Evolutionary conservation across 2,797 vertebrate genomes (phyloP).

Genomic region (Xenops minutus): DNA sequence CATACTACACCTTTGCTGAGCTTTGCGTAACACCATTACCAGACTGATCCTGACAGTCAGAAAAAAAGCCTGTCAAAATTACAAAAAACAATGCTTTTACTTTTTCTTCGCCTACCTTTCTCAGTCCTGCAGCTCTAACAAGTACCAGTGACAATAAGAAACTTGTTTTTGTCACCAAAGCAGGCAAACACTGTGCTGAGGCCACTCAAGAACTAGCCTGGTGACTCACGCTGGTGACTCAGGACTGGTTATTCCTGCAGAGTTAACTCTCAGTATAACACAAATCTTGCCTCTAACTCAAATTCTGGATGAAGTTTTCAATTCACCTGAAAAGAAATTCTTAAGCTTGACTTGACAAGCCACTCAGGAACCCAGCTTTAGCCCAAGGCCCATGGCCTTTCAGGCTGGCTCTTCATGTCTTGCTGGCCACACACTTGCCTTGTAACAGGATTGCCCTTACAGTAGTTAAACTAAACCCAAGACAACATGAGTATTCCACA

Average conservation of each 20-base stretch:
- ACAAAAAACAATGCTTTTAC: neutral
- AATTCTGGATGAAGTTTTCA: neutral
- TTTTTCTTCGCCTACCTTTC: neutral
- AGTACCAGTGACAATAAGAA: neutral
- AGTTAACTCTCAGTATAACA: neutral
- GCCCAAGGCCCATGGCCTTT: neutral
- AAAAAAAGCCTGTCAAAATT: neutral
- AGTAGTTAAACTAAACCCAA: neutral
- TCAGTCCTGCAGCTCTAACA: neutral
- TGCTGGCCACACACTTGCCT: accelerated
- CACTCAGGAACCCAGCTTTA: neutral
- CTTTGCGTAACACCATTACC: neutral
- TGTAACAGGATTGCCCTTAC: neutral
- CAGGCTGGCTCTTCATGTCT: neutral
- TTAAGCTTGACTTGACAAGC: neutral
- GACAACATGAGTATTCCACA: neutral
- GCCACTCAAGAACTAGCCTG: neutral
- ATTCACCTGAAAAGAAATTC: neutral
- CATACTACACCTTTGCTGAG: neutral
- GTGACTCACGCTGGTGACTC: neutral
- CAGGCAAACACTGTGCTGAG: neutral
- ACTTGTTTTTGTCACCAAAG: neutral
- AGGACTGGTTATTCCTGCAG: neutral
- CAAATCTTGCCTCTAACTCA: neutral
- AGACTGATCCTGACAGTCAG: neutral